A percentile compares a stretch with the other conserved stretches of the same genome.
Evolutionary conservation across 2,113 vertebrate genomes (phyloP).

Genomic region (Myotis davidii): DNA sequence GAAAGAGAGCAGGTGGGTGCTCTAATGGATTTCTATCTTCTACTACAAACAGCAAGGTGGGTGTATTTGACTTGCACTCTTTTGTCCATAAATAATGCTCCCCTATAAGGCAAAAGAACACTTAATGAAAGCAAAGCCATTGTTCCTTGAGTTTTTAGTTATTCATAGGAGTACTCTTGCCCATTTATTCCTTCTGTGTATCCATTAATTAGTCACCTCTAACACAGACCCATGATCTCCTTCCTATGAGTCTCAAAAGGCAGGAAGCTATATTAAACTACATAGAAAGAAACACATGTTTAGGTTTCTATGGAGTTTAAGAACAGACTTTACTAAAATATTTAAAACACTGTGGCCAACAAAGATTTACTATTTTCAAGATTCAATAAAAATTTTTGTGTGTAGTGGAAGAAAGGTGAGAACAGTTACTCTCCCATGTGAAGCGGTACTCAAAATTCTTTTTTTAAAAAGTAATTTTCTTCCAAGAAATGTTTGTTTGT

Average conservation of each 20-base stretch:
- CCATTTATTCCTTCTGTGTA: background rate
- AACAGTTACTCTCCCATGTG: background rate
- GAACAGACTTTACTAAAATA: constrained; percentile 8
- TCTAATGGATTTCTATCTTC: background rate
- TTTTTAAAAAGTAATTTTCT: background rate
- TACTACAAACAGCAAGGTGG: background rate
- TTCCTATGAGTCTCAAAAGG: constrained; percentile 31
- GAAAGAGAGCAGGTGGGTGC: background rate
- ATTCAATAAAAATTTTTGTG: constrained; percentile 22
- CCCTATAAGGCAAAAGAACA: background rate
- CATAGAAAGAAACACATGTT: constrained; percentile 1
- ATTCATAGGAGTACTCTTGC: background rate
- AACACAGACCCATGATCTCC: background rate
- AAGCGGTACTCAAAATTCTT: background rate
- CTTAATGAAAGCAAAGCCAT: background rate
- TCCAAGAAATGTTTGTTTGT: too few species aligned
- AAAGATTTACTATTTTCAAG: background rate
- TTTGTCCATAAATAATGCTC: background rate
- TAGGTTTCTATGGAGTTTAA: background rate
- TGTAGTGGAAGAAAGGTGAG: background rate
- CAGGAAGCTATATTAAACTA: background rate
- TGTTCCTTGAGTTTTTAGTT: background rate
- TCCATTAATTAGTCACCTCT: background rate
- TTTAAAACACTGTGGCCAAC: constrained; percentile 1
- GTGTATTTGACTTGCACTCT: background rate